Evolutionary conservation across 2,797 vertebrate species (phyloP).

Genomic region (Lepidocolaptes lacrymiger): DNA sequence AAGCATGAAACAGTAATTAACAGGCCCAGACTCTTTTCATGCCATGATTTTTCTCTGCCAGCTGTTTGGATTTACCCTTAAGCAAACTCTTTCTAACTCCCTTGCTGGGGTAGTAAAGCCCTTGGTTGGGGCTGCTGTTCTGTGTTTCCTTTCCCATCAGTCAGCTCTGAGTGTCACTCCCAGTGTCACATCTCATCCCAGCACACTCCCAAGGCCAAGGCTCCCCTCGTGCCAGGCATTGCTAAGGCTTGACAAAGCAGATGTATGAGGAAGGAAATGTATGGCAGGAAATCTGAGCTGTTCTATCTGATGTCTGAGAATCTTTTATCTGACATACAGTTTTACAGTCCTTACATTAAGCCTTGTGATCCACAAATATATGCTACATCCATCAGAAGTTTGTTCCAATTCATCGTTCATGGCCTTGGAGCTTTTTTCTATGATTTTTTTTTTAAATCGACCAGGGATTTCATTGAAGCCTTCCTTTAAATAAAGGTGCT

Average conservation of each 20-base stretch:
- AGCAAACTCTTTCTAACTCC: not conserved
- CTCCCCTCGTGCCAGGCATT: not conserved
- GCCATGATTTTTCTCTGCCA: not conserved
- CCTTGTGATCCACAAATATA: conserved; percentile 18
- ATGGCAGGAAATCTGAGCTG: not conserved
- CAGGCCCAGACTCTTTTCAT: not conserved
- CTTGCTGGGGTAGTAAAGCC: not conserved
- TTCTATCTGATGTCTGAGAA: not conserved
- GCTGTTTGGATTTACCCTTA: not conserved
- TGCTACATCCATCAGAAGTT: conserved; percentile 36
- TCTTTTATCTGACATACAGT: not conserved
- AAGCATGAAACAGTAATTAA: not conserved
- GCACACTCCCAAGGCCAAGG: conserved; percentile 1
- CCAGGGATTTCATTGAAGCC: not conserved
- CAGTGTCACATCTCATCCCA: not conserved
- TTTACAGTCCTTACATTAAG: conserved; percentile 26
- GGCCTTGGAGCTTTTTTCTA: not conserved
- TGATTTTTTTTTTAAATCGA: not conserved
- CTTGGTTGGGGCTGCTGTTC: not conserved
- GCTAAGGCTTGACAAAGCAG: not conserved
- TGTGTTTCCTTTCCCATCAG: not conserved
- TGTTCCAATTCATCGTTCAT: conserved; percentile 6
- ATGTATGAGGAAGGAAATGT: not conserved
- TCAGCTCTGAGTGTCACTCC: not conserved
- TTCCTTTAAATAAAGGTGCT: not conserved